These are phyloP conservation scores for Oxytorus armatus DNA, from an alignment of 2,888 invertebrate genomes.

Conservation along the genomic window DNA sequence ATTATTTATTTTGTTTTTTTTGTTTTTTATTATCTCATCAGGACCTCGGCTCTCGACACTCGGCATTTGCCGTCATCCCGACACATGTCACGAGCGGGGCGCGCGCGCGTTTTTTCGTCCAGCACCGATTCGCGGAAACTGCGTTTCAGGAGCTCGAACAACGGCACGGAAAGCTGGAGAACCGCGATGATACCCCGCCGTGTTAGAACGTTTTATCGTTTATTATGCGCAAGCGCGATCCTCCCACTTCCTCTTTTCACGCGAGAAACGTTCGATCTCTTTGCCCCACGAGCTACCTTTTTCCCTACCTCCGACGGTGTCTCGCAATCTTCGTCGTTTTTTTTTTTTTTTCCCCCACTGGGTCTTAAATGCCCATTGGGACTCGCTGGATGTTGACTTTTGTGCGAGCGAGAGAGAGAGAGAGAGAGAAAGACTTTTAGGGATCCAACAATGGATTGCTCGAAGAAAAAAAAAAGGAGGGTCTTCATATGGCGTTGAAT, in stretches of 20 bases:
- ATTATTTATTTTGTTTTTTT: neutral
- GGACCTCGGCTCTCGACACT: slow-evolving; percentile 47
- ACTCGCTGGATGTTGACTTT: neutral
- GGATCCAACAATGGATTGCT: slow-evolving; percentile 12
- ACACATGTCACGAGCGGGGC: slow-evolving; percentile 63
- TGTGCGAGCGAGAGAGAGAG: neutral
- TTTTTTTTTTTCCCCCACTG: neutral
- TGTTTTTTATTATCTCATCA: neutral
- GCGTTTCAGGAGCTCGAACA: slow-evolving; percentile 80
- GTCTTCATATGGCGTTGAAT: slow-evolving; percentile 19
- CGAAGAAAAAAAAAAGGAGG: too few species aligned
- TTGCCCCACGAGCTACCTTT: slow-evolving; percentile 68
- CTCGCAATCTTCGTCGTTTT: slow-evolving; percentile 12
- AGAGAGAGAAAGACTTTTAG: neutral
- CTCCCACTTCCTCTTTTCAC: slow-evolving; percentile 69
- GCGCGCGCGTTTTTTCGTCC: slow-evolving; percentile 78
- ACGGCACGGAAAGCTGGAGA: slow-evolving; percentile 68
- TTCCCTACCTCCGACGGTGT: slow-evolving; percentile 35
- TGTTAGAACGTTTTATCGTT: slow-evolving; percentile 41
- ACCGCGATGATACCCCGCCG: slow-evolving; percentile 37
- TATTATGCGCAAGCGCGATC: slow-evolving; percentile 77
- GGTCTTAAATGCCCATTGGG: slow-evolving; percentile 22
- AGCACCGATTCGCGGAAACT: slow-evolving; percentile 83
- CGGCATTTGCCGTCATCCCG: slow-evolving; percentile 50
- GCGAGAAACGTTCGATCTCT: slow-evolving; percentile 60